Evolutionary conservation across 2,113 vertebrate species (phyloP), one percentile per base, ranked within the genome.

Genomic region (Phyllopteryx taeniolatus): DNA sequence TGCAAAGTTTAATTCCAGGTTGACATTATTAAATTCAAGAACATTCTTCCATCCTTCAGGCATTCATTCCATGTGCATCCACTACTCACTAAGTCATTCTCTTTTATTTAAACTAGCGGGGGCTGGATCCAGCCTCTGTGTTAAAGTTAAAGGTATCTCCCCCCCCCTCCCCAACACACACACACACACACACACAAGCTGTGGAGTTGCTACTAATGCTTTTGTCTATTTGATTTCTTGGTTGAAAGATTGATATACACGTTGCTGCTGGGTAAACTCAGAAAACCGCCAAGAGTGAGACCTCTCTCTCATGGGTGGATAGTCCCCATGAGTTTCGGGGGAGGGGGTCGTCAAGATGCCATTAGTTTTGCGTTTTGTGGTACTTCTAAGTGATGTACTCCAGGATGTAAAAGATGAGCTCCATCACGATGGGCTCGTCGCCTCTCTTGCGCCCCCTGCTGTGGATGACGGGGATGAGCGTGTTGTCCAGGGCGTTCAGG

Each of bases 391-490:
- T 94, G 86, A 98, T 96, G 91, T 95, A 97, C 87, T 99, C 96
- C 86, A 98, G 92, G 88, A 99, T 97, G 93, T 98, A 98, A 91
- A 99, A 98, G 90, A 97, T 95, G 83, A 99, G 95, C 88, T 99
- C 97, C 93, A 98, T 95, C 81, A 95, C 94, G 19, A 96, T 85
- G 1, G 95, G 94, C 76, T 95, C 94, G 56, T 96, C 94, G 8
- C 91, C 94, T 74, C 96, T 89, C 91, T 95, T 95, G 83, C 94
- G 95, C 62, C 95, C 94, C 90, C 95, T 95, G 86, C 96, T 96
- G 83, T 96, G 95, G 83, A 99, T 95, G 86, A 99, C 95, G 0
- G 96, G 95, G 63, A 95, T 94, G 91, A 98, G 88, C 85, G 96
- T 95, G 79, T 92, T 95, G 85, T 98, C 96, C 91, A 99, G 93